phyloP scores from a whole-genome alignment of 1,140 invertebrate genomes.

The Macrobrachium rosenbergii region DNA sequence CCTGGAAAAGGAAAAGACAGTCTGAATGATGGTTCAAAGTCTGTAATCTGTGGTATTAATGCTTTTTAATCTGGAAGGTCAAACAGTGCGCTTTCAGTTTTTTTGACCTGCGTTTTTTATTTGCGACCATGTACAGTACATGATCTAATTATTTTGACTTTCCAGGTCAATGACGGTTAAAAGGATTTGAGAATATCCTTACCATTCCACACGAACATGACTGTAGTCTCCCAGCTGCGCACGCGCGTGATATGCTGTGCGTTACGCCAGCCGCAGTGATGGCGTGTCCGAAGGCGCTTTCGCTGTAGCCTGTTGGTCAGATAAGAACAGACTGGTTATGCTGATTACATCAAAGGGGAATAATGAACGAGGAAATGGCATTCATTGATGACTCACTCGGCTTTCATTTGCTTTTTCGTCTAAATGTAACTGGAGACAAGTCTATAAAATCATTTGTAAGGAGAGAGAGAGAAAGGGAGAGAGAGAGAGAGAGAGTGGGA shows the following conservation, averaged over 20 bases:
- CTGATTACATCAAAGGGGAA: background rate
- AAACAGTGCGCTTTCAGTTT: too few species aligned
- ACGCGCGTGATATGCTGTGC: slow-evolving; percentile 92
- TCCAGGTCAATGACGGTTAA: too few species aligned
- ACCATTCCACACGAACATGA: slow-evolving; percentile 89
- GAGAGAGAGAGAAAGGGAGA: background rate
- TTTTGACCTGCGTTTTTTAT: too few species aligned
- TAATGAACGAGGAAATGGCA: background rate
- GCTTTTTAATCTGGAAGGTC: too few species aligned
- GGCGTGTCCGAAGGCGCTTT: slow-evolving; percentile 96
- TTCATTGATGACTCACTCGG: too few species aligned
- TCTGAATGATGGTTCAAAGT: slow-evolving; percentile 69
- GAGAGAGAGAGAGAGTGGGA: background rate
- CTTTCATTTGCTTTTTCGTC: too few species aligned
- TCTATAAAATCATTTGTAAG: too few species aligned
- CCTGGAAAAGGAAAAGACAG: slow-evolving; percentile 71
- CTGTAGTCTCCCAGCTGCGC: slow-evolving; percentile 92
- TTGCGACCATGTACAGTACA: too few species aligned
- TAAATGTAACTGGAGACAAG: background rate
- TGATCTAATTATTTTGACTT: too few species aligned
- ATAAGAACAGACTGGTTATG: background rate
- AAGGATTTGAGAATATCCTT: background rate
- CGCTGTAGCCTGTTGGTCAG: slow-evolving; percentile 72
- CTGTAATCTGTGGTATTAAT: too few species aligned
- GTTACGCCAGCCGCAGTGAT: slow-evolving; percentile 95